Percentiles rank a stretch among this genome's conserved stretches.
These are phyloP conservation scores for Leistus spinibarbis DNA, from an alignment of 2,888 invertebrate species.

Conservation along the genomic window DNA sequence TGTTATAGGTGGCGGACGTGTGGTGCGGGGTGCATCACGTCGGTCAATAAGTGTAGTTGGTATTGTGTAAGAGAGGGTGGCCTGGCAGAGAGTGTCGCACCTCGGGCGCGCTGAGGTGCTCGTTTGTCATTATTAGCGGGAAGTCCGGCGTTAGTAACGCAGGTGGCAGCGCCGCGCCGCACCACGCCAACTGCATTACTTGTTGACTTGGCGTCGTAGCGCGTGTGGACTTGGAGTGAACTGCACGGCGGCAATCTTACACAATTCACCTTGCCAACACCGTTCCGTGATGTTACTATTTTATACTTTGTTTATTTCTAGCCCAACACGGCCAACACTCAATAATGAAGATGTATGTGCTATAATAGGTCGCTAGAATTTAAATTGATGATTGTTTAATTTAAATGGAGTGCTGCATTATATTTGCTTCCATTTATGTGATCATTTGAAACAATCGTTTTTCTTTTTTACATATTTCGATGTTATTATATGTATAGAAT, in stretches of 20 bases:
- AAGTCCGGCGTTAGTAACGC: conserved; percentile 47
- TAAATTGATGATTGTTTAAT: background rate
- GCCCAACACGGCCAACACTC: background rate
- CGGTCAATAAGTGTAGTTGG: conserved; percentile 18
- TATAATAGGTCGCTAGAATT: background rate
- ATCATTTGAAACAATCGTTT: background rate
- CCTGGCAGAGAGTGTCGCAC: background rate
- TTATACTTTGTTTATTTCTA: background rate
- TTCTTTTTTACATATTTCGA: too few species aligned
- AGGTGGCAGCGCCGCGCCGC: conserved; percentile 51
- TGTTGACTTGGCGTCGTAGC: conserved; percentile 47
- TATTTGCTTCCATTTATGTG: background rate
- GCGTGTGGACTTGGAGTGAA: background rate
- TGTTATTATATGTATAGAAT: background rate
- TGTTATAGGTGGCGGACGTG: background rate
- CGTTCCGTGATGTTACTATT: background rate
- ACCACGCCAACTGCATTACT: conserved; percentile 52
- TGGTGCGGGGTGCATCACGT: conserved; percentile 1
- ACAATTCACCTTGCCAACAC: background rate
- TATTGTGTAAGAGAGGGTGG: background rate
- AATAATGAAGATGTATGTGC: background rate
- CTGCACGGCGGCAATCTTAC: background rate
- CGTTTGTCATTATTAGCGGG: conserved; percentile 56
- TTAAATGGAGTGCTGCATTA: background rate
- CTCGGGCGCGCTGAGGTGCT: conserved; percentile 43